These are phyloP conservation scores for Procapra przewalskii DNA, from an alignment of 2,113 vertebrate species.

Conservation along the genomic window DNA sequence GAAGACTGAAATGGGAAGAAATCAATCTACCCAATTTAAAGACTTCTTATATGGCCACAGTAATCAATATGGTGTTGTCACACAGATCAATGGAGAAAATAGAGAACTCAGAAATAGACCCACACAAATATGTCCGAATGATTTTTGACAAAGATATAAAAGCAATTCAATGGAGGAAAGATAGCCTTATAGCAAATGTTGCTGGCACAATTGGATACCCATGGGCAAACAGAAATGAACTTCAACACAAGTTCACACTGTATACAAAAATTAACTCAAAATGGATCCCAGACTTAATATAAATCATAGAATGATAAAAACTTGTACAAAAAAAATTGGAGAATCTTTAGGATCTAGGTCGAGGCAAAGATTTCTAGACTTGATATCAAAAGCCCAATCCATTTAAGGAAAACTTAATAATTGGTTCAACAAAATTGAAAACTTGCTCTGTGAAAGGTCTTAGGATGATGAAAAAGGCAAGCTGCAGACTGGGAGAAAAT, in stretches of 20 bases:
- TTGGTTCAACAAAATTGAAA: not conserved
- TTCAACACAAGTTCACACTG: not conserved
- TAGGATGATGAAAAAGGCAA: not conserved
- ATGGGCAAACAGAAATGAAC: not conserved
- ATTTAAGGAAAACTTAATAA: not conserved
- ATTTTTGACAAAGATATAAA: slow-evolving; percentile 46
- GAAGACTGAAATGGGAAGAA: slow-evolving; percentile 14
- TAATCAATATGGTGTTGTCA: slow-evolving; percentile 9
- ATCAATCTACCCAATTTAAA: not conserved
- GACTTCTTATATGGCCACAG: not conserved
- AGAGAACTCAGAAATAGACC: slow-evolving; percentile 22
- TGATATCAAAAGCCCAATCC: not conserved
- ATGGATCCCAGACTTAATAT: not conserved
- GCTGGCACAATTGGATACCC: not conserved
- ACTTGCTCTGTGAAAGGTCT: not conserved
- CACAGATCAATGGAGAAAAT: slow-evolving; percentile 18
- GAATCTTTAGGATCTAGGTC: not conserved
- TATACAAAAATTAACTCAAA: not conserved
- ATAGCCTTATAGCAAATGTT: not conserved
- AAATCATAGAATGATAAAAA: not conserved
- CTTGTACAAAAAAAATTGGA: not conserved
- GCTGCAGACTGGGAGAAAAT: not conserved
- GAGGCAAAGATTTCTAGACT: not conserved
- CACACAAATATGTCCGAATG: slow-evolving; percentile 22
- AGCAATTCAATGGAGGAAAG: not conserved